Evolutionary conservation across 2,888 invertebrate genomes (phyloP), one percentile per base, ranked within the genome.

Genomic region (Oligia latruncula): DNA sequence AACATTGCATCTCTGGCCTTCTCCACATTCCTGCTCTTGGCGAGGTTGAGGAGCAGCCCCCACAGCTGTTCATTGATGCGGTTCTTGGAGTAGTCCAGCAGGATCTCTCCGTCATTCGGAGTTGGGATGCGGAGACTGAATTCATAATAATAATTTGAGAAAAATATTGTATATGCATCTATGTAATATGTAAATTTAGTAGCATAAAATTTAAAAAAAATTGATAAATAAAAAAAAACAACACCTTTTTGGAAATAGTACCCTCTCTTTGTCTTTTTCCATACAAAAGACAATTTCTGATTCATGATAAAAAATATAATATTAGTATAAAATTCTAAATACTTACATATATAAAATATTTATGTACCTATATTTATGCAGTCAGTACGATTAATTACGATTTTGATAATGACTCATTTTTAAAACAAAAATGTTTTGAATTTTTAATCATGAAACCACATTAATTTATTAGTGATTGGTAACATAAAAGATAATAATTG

Each of bases 41-140:
- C 99, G 97, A 99, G 95, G 85, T 98, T 97, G 86, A 99, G 95
- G 2, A 99, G 97, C 35, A 98, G 94, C 17, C 97, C 93, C 93
- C 99, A 97, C 11, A 98, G 97, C 82, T 98, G 98, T 40, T 98
- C 97, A 91, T 99, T 98, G 82, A 99, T 97, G 68, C 99, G 97
- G 95, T 99, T 99, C 96, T 99, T 99, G 23, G 99, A 99, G 95
- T 98, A 99, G 96, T 99, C 99, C 90, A 99, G 94, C 64, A 99
- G 97, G 90, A 99, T 98, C 49, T 98, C 98, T 13, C 99, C 99
- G 97, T 99, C 99, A 80, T 97, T 97, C 11, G 98, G 98, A 0
- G 99, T 99, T 60, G 97, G 94, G 79, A 99, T 94, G 75, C 97
- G 97, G 84, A 98, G 96, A 93, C 99, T 99, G 94, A 74, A 83